Evolutionary conservation across 2,797 vertebrate genomes (phyloP).

Genomic region (Sebastes variabilis): DNA sequence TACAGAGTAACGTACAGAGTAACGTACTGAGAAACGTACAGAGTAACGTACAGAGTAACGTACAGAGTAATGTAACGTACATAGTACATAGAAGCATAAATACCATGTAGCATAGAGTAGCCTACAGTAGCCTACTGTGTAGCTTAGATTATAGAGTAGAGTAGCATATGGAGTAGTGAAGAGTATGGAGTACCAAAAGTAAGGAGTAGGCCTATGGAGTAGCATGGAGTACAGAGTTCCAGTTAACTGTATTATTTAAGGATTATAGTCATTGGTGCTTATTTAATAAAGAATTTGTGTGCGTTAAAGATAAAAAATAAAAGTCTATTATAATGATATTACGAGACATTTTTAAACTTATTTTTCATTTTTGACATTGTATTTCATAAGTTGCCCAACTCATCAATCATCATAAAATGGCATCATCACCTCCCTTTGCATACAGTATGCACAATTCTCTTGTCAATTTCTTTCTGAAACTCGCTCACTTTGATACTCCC

Average conservation of each 20-base stretch:
- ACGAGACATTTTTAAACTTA: not conserved
- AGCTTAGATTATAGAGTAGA: not conserved
- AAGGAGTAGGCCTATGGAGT: not conserved
- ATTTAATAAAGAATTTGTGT: not conserved
- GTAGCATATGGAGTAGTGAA: not conserved
- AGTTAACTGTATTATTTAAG: not conserved
- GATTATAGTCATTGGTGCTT: not conserved
- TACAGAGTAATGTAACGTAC: too few relatives aligned
- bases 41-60: too few relatives aligned
- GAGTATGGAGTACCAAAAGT: too few relatives aligned
- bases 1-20: too few relatives aligned
- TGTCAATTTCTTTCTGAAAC: not conserved
- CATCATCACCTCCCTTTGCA: not conserved
- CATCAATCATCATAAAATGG: not conserved
- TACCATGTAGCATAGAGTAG: too few relatives aligned
- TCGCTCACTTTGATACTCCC: slow-evolving; percentile 14
- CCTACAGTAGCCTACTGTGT: not conserved
- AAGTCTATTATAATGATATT: not conserved
- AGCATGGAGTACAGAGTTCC: not conserved
- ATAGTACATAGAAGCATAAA: too few relatives aligned
- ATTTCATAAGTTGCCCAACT: not conserved
- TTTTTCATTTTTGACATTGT: not conserved
- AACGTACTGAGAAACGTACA: too few relatives aligned
- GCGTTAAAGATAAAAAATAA: not conserved
- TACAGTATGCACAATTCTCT: not conserved